Percentiles rank a stretch among this genome's conserved stretches.
Conservation (phyloP, 2,797 vertebrate species). For the Tenualosa thibaudeaui region DNA sequence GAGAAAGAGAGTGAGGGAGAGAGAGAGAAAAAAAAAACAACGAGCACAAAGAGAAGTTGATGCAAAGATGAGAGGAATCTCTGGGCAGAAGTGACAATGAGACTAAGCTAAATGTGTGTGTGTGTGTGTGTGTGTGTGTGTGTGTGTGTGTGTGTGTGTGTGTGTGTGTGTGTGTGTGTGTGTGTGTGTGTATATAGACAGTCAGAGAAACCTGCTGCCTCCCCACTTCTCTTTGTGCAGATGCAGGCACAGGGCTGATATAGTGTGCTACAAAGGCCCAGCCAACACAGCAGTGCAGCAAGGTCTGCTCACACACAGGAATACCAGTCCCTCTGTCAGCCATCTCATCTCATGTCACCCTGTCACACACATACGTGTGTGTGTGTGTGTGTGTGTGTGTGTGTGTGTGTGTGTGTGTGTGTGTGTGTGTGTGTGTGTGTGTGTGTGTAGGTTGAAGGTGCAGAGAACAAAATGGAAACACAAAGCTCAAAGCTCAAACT, state of each 20-base stretch:
- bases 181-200: not conserved
- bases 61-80: slow-evolving; percentile 37
- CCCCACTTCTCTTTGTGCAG: not conserved
- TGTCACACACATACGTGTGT: not conserved
- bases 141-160: not conserved
- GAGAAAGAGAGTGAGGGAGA: no score
- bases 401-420: not conserved
- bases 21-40: not conserved
- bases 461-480: slow-evolving; percentile 2
- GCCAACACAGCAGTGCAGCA: not conserved
- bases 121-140: slow-evolving; percentile 41
- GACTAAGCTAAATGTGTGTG: slow-evolving; percentile 27
- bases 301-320: not conserved
- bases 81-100: slow-evolving; percentile 21
- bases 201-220: not conserved
- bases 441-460: not conserved
- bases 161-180: not conserved
- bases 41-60: slow-evolving; percentile 46
- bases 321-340: not conserved
- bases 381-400: not conserved
- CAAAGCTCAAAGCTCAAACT: not conserved
- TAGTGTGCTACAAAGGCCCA: not conserved
- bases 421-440: not conserved
- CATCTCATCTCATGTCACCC: not conserved
- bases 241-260: not conserved